Percentiles rank a stretch among this genome's conserved stretches.
Evolutionary conservation across 1,140 invertebrate species (phyloP).

Genomic region (Campoletis sonorensis): DNA sequence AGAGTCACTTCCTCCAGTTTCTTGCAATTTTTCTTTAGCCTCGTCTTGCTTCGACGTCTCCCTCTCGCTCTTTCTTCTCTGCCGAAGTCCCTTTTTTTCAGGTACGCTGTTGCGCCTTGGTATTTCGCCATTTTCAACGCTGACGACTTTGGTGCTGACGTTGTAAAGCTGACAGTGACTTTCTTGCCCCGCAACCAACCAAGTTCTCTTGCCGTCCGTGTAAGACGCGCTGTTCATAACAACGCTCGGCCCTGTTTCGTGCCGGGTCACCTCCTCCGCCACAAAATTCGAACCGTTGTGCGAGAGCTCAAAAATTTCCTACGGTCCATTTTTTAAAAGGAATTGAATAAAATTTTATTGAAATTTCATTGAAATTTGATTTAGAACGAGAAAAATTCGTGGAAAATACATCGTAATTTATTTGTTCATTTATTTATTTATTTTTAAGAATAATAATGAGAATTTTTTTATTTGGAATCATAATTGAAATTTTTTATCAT

Average conservation of each 20-base stretch:
- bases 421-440: too few species aligned
- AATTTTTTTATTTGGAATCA: too few species aligned
- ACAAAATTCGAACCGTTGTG: conserved; percentile 88
- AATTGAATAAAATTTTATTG: conserved; percentile 20
- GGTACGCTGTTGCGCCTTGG: conserved; percentile 65
- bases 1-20: conserved; percentile 71
- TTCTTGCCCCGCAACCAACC: conserved; percentile 93
- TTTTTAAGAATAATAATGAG: too few species aligned
- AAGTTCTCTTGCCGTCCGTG: conserved; percentile 83
- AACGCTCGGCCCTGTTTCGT: conserved; percentile 91
- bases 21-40: conserved; percentile 70
- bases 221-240: conserved; percentile 92
- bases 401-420: too few species aligned
- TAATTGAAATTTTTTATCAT: too few species aligned
- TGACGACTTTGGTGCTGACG: conserved; percentile 83
- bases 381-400: too few species aligned
- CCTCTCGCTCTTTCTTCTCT: conserved; percentile 69
- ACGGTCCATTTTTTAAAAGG: conserved; percentile 55
- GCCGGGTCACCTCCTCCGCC: conserved; percentile 90
- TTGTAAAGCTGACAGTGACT: conserved; percentile 93
- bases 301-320: conserved; percentile 95
- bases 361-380: too few species aligned
- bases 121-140: conserved; percentile 73
- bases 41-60: conserved; percentile 72
- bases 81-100: conserved; percentile 65